Percentiles rank a stretch among this genome's conserved stretches.
Conservation (phyloP, 2,888 invertebrate genomes). For the Masnerella sp. region DNA sequence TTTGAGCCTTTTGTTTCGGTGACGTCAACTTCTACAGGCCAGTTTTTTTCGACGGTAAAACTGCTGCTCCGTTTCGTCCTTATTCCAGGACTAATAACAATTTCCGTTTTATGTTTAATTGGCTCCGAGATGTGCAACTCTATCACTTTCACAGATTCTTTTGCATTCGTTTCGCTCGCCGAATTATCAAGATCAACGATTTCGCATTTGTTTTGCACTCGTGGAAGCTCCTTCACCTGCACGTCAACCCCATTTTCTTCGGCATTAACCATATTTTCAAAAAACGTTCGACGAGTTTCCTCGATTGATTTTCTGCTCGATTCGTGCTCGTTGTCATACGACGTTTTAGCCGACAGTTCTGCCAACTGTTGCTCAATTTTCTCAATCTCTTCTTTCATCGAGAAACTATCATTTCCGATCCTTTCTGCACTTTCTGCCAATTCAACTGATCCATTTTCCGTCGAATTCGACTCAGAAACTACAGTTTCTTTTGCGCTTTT, state of each 20-base stretch:
- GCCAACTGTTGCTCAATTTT: constrained; percentile 74
- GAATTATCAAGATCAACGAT: constrained; percentile 70
- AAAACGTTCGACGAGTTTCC: constrained; percentile 70
- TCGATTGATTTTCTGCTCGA: constrained; percentile 67
- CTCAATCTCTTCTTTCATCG: constrained; percentile 73
- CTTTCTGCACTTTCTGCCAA: constrained; percentile 19
- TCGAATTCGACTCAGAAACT: too few species aligned
- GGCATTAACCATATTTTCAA: constrained; percentile 66
- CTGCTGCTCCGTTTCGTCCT: constrained; percentile 80
- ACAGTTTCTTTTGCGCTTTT: too few species aligned
- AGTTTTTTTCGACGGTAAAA: constrained; percentile 55
- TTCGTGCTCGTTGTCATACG: constrained; percentile 36
- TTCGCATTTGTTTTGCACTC: constrained; percentile 70
- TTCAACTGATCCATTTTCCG: too few species aligned
- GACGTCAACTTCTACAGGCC: constrained; percentile 19
- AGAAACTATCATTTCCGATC: constrained; percentile 70
- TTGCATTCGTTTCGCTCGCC: constrained; percentile 60
- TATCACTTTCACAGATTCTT: constrained; percentile 75
- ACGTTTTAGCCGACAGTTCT: constrained; percentile 66
- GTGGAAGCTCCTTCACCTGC: constrained; percentile 69
- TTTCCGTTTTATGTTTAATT: constrained; percentile 74
- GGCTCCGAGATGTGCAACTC: constrained; percentile 80
- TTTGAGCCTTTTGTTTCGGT: constrained; percentile 39
- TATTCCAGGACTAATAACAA: constrained; percentile 79
- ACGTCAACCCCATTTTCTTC: constrained; percentile 61